Evolutionary conservation across 2,113 vertebrate genomes (phyloP).

Genomic region (Grallaria varia): DNA sequence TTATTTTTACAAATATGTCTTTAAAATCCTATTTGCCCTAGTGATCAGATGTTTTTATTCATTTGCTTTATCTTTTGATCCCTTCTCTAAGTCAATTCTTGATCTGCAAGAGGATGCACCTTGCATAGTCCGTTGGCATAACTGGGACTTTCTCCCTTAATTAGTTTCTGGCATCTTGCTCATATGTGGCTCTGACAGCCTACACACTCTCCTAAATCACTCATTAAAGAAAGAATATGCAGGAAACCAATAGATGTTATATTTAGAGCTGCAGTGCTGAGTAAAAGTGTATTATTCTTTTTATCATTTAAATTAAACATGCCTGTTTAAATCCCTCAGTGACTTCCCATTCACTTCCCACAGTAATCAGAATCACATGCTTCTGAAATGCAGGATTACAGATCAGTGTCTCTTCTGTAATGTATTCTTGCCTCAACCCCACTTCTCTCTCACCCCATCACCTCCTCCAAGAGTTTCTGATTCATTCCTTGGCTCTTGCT

Average conservation of each 20-base stretch:
- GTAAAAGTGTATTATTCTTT: conserved; percentile 54
- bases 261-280: conserved; percentile 53
- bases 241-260: conserved; percentile 50
- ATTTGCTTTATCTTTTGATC: background rate
- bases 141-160: conserved; percentile 34
- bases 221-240: conserved; percentile 54
- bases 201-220: background rate
- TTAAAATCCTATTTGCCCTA: background rate
- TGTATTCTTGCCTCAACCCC: background rate
- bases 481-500: conserved; percentile 44
- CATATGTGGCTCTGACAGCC: background rate
- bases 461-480: conserved; percentile 57
- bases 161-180: conserved; percentile 35
- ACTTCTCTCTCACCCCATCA: conserved; percentile 33
- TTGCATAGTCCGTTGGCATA: rapidly evolving
- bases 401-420: conserved; percentile 2
- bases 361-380: conserved; percentile 40
- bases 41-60: background rate
- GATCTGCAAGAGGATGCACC: background rate
- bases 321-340: conserved; percentile 45
- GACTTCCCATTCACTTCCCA: conserved; percentile 57
- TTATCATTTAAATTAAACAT: conserved; percentile 58
- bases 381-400: conserved; percentile 5
- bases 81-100: background rate
- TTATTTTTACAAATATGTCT: background rate